Evolutionary conservation across 1,140 invertebrate species (phyloP).

Genomic region (Anadara kagoshimensis): DNA sequence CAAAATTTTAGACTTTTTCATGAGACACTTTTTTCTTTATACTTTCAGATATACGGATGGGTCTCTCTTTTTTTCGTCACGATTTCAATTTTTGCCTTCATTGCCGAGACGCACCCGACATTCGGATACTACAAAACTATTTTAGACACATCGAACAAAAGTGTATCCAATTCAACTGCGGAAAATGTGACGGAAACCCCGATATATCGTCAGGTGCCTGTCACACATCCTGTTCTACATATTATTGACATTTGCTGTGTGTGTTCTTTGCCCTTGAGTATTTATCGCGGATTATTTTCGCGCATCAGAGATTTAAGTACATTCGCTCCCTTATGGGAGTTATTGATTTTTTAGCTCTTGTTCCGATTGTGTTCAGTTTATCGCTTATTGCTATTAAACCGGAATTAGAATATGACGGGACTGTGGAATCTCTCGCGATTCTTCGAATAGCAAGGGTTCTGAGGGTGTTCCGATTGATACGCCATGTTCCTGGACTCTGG

Average conservation of each 20-base stretch:
- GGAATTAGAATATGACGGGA: conserved; percentile 7
- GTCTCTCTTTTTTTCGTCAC: conserved; percentile 52
- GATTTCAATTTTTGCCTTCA: conserved; percentile 55
- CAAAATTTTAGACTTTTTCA: no score
- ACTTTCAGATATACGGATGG: conserved; percentile 51
- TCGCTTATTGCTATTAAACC: conserved; percentile 37
- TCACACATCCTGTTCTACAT: conserved; percentile 45
- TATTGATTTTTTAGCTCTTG: conserved; percentile 73
- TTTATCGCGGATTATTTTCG: conserved; percentile 64
- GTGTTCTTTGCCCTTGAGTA: conserved; percentile 73
- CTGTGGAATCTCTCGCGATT: conserved; percentile 12
- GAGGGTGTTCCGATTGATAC: conserved; percentile 63
- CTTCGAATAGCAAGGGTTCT: conserved; percentile 45
- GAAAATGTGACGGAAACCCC: neutral
- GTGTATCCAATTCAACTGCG: neutral
- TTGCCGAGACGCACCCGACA: conserved; percentile 50
- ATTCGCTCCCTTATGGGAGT: conserved; percentile 72
- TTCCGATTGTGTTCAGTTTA: conserved; percentile 67
- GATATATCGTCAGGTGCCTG: neutral
- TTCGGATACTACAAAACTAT: neutral
- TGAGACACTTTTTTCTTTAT: neutral
- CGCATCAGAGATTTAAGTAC: conserved; percentile 69
- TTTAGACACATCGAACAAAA: neutral
- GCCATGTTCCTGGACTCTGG: conserved; percentile 96
- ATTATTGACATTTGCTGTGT: conserved; percentile 66